These are phyloP conservation scores for Pelecanus crispus DNA, from an alignment of 2,113 vertebrate species.

Conservation along the genomic window DNA sequence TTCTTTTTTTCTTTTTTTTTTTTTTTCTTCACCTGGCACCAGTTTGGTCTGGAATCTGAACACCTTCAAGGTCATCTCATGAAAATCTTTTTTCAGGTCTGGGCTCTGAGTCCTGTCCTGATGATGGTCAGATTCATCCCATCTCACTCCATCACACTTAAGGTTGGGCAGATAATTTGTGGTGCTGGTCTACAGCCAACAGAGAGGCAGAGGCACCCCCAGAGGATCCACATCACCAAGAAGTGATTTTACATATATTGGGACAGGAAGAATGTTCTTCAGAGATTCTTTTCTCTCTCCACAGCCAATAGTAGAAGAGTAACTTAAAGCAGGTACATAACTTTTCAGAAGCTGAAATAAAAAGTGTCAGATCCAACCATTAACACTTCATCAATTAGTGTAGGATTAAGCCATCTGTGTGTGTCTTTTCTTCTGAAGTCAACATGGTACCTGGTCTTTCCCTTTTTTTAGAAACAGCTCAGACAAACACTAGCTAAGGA, in stretches of 20 bases:
- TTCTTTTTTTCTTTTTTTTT: too few relatives aligned
- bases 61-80: not conserved
- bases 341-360: not conserved
- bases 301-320: not conserved
- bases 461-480: not conserved
- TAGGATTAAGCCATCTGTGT: not conserved
- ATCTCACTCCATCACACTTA: not conserved
- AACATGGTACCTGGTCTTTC: not conserved
- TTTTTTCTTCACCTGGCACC: rapidly evolving
- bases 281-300: not conserved
- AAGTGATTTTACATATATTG: not conserved
- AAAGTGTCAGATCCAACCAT: not conserved
- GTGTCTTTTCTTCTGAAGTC: not conserved
- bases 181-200: not conserved
- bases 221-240: not conserved
- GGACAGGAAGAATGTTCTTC: not conserved
- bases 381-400: not conserved
- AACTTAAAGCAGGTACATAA: not conserved
- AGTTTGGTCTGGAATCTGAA: not conserved
- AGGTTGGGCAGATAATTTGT: not conserved
- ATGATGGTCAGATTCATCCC: not conserved
- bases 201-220: not conserved
- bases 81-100: not conserved
- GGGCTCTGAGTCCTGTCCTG: not conserved
- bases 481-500: not conserved